Evolutionary conservation across 2,888 invertebrate genomes (phyloP), one percentile per base, ranked within the genome.

Genomic region (Drosophila mulleri): DNA sequence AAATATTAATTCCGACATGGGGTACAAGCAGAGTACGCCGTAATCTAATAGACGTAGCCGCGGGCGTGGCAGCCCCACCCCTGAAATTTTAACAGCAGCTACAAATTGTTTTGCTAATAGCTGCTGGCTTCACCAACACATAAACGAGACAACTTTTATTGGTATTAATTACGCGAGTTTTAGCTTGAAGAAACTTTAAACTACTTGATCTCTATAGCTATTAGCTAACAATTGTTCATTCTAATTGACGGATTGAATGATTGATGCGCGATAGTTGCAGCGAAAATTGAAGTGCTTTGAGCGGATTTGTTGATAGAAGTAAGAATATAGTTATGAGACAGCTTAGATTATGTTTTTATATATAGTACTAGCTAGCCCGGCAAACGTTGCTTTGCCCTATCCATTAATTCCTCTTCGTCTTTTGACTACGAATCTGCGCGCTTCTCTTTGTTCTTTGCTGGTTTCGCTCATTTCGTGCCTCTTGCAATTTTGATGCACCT

Each of bases 1-100:
- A 79, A 84, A 89, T 85, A 89, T 89, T 87, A 88, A 88, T 88
- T 79, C 66, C 37, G 70, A 62, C 67, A 59, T 66, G 67, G 68
- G 81, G 61, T 41, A 47, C 39, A 61, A 61, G 79, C 47, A 54
- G 67, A 64, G 50, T 45, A 54, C 26, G 59, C 59, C 70, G 61
- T 52, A 56, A 61, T 69, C 71, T 76, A 82, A 83, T 78, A 50
- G 61, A 56, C 45, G 32, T 52, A 73, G 88, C 88, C 75, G 75
- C 48, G 76, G 88, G 85, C 70, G 73, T 63, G 68, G 78, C 68
- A 11, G 45, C 44, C 42, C 29, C 64, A 35, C 42, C 56, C 54
- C 20, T 14, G 18, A 42, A 18, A 8, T 8, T n/a, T n/a, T 47
- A 44, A 18, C 44, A 56, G 23, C 60, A 69, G 50, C 62, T 67